Evolutionary conservation across 2,113 vertebrate species (phyloP), one percentile per base, ranked within the genome.

Genomic region (Maylandia zebra): DNA sequence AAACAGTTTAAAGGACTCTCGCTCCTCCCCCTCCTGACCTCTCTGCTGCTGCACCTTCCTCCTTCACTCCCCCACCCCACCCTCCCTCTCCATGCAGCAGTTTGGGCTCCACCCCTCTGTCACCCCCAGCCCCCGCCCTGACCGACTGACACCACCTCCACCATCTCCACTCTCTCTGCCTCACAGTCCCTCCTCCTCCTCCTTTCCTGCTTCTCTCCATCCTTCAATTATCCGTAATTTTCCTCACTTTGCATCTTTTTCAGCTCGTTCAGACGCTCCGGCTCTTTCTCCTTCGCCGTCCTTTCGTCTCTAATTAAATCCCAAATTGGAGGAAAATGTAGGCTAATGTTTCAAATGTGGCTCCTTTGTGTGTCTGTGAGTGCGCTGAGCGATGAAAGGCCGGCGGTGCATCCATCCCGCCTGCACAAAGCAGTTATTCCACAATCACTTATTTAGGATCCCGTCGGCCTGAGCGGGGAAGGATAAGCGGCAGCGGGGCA

Each of bases 381-480:
- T 50, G 24, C 38, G 9, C 45, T 61, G 36, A 80, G 34, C n/a
- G 3, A 79, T 71, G 57, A 82, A 82, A 82, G n/a, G 36, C 52
- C 22, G 36, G 52, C 69, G 10, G n/a, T 30, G n/a, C 93, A 69
- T 88, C 92, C 80, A 64, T 90, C 88, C 79, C 78, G 36, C 52
- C 41, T 30, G 43, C 90, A 89, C 84, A 89, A 36, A 61, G 86
- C 88, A 91, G 59, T 90, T 83, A 81, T 89, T 89, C 84, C 84
- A 82, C 69, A 48, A 89, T 92, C 79, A 83, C 88, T 93, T 87
- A 90, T 94, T 94, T 81, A 90, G 83, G 27, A 83, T 71, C 81
- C 85, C 12, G 59, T 71, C 66, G 76, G 83, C 38, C 82, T 55
- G 81, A 85, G 38, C 43, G 10, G 30, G 27, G 69, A 17, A 9